Conservation (phyloP, 2,113 vertebrate genomes). For the Sitta europaea region DNA sequence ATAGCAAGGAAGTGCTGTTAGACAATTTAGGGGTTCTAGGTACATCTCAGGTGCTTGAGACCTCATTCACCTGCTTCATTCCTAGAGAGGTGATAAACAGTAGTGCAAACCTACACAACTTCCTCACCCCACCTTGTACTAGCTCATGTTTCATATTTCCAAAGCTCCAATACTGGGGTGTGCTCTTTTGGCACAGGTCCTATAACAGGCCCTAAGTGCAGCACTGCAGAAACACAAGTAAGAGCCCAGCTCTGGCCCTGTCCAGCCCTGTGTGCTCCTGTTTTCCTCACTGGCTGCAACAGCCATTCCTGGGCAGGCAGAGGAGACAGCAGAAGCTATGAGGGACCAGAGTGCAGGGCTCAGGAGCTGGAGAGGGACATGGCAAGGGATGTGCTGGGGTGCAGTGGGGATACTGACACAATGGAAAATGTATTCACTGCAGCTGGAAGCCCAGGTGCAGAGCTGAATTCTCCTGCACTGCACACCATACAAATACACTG, state of each 20-base stretch:
- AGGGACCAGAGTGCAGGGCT: not conserved
- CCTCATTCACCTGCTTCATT: not conserved
- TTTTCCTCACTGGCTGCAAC: not conserved
- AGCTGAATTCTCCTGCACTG: not conserved
- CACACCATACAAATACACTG: not conserved
- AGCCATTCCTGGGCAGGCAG: not conserved
- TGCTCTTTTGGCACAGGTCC: not conserved
- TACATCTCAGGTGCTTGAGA: not conserved
- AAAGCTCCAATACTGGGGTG: not conserved
- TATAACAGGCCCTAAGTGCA: not conserved
- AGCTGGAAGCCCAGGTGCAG: not conserved
- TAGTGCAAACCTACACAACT: not conserved
- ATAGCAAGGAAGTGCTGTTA: not conserved
- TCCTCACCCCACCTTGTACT: not conserved
- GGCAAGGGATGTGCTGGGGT: accelerated
- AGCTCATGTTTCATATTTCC: not conserved
- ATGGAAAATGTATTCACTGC: not conserved
- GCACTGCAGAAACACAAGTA: not conserved
- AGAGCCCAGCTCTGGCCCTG: not conserved
- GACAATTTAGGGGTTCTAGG: not conserved
- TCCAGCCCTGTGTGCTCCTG: not conserved
- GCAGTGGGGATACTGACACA: not conserved
- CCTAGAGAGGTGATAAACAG: not conserved
- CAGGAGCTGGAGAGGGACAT: not conserved
- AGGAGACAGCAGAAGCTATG: not conserved